These are phyloP conservation scores for Nephrocerus scutellatus DNA, from an alignment of 2,888 invertebrate species.

Conservation along the genomic window DNA sequence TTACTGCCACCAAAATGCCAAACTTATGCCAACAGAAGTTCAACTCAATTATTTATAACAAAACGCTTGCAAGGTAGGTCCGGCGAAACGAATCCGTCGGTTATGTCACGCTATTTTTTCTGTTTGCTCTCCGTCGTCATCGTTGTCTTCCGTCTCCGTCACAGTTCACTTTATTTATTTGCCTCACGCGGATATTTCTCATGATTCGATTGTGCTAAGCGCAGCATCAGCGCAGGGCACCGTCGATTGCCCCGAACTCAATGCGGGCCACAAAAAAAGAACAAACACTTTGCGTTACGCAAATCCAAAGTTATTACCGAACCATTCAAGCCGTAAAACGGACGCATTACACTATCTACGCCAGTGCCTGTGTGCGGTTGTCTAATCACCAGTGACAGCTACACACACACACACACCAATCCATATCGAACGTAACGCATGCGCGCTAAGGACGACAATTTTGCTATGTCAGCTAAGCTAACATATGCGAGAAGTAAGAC, in stretches of 20 bases:
- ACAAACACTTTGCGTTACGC: too few relatives aligned
- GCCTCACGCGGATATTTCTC: too few relatives aligned
- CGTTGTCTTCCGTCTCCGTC: neutral
- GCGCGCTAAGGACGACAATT: constrained; percentile 4
- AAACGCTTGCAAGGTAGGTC: constrained; percentile 6
- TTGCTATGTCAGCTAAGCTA: constrained; percentile 16
- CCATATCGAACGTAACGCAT: neutral
- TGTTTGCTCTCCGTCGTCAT: too few relatives aligned
- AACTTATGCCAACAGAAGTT: constrained; percentile 24
- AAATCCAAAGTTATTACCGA: constrained; percentile 18
- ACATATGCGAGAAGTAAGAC: constrained; percentile 16
- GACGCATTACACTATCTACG: too few relatives aligned
- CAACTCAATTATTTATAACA: constrained; percentile 22
- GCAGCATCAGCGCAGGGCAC: too few relatives aligned
- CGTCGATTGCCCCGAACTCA: too few relatives aligned
- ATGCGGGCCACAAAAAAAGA: too few relatives aligned
- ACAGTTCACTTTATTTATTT: too few relatives aligned
- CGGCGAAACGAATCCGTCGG: constrained; percentile 14
- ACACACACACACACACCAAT: too few relatives aligned
- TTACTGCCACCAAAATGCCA: constrained; percentile 17
- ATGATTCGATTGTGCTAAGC: too few relatives aligned
- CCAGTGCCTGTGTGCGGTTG: too few relatives aligned
- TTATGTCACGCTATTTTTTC: constrained; percentile 13
- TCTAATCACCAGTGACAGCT: too few relatives aligned
- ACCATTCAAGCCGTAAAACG: constrained; percentile 4